A percentile compares a stretch with the other conserved stretches of the same genome.
Conservation (phyloP, 2,797 vertebrate species). For the Percopsis omiscomaycus region DNA sequence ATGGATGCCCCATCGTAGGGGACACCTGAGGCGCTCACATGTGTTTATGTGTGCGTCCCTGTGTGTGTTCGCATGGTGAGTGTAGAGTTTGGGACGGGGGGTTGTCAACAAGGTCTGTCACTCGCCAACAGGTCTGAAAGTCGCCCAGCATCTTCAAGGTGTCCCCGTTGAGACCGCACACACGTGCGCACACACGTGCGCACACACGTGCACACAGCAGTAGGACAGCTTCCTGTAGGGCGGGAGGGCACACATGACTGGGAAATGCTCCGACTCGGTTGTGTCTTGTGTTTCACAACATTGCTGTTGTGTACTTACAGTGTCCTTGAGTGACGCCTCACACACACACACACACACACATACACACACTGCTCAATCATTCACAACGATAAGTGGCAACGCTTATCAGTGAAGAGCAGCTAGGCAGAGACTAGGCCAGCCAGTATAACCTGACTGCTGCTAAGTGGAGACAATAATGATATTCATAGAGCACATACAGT, state of each 20-base stretch:
- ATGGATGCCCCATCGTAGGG: slow-evolving; percentile 2
- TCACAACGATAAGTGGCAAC: slow-evolving; percentile 52
- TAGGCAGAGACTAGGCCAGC: slow-evolving; percentile 43
- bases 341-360: slow-evolving; percentile 15
- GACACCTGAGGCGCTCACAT: not conserved
- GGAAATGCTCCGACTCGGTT: slow-evolving; percentile 28
- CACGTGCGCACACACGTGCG: not conserved
- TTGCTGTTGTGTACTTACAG: slow-evolving; percentile 1
- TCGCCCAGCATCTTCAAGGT: not conserved
- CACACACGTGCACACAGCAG: not conserved
- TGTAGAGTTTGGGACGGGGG: too few species aligned
- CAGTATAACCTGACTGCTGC: slow-evolving; percentile 50
- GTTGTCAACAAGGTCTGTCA: too few species aligned
- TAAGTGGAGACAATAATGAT: slow-evolving; percentile 43
- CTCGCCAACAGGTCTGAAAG: not conserved
- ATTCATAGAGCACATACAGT: slow-evolving; percentile 36
- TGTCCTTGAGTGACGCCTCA: not conserved
- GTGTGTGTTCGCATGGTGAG: not conserved
- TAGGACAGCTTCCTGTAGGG: not conserved
- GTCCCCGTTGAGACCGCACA: not conserved
- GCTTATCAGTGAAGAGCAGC: slow-evolving; percentile 61
- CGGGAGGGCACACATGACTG: not conserved
- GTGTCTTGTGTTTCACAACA: not conserved
- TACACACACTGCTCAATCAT: slow-evolving; percentile 40
- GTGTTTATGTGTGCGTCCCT: slow-evolving; percentile 12